Evolutionary conservation across 1,140 invertebrate genomes (phyloP).

Genomic region (Nautilus pompilius): DNA sequence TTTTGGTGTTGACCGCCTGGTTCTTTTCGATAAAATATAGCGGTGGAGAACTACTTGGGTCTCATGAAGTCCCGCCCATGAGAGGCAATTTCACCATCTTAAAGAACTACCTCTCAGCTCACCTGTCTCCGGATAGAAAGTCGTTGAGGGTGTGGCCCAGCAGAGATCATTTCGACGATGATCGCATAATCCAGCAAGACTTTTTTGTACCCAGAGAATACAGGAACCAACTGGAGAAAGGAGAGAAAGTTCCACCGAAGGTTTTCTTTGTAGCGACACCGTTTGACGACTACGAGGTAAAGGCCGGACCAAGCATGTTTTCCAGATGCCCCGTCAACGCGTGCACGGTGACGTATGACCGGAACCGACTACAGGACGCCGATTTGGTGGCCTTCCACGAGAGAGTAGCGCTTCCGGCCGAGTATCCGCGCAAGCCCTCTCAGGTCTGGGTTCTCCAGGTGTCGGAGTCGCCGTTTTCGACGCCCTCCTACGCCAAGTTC

Average conservation of each 20-base stretch:
- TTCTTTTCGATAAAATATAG: too few relatives aligned
- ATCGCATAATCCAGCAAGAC: conserved; percentile 33
- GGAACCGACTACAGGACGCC: conserved; percentile 13
- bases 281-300: conserved; percentile 29
- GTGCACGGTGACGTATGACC: conserved; percentile 33
- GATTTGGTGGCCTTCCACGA: conserved; percentile 39
- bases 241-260: conserved; percentile 21
- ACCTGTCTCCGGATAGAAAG: too few relatives aligned
- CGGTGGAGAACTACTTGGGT: too few relatives aligned
- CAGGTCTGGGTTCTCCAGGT: conserved; percentile 65
- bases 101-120: too few relatives aligned
- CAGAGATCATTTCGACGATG: conserved; percentile 21
- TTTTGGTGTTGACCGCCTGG: too few relatives aligned
- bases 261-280: conserved; percentile 31
- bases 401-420: conserved; percentile 4
- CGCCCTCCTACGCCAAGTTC: conserved; percentile 65
- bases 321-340: conserved; percentile 35
- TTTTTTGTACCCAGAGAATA: conserved; percentile 18
- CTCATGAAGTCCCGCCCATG: too few relatives aligned
- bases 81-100: too few relatives aligned
- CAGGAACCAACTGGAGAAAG: conserved; percentile 10
- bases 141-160: conserved; percentile 28
- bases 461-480: conserved; percentile 70
- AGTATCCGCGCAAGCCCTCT: conserved; percentile 18
- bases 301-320: conserved; percentile 26